Percentiles rank a stretch among this genome's conserved stretches.
phyloP scores from a whole-genome alignment of 2,113 vertebrate species.

The Pseudorasbora parva region DNA sequence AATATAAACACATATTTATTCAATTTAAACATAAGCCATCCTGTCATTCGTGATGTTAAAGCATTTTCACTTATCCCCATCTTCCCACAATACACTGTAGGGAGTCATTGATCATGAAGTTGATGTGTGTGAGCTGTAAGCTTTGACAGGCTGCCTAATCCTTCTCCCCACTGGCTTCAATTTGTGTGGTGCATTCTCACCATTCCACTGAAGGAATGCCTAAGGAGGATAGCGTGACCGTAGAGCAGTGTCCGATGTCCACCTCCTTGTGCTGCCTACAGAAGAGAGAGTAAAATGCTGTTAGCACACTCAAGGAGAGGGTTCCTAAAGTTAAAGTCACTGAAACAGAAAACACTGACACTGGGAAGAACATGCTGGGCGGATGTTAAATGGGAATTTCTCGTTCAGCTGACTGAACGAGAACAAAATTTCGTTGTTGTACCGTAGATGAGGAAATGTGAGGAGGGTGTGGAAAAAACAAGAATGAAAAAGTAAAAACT shows the following conservation, averaged over 20 bases:
- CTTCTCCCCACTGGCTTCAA: slow-evolving; percentile 39
- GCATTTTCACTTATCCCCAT: neutral
- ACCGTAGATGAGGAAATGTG: slow-evolving; percentile 70
- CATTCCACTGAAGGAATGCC: slow-evolving; percentile 95
- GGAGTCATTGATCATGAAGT: slow-evolving; percentile 23
- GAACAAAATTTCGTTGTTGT: slow-evolving; percentile 61
- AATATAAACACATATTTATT: slow-evolving; percentile 15
- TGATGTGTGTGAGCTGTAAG: slow-evolving; percentile 11
- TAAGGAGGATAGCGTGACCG: slow-evolving; percentile 92
- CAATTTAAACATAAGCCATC: neutral
- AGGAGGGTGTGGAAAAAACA: neutral
- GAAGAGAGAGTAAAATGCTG: slow-evolving; percentile 47
- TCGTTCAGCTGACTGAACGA: slow-evolving; percentile 65
- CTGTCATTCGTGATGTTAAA: neutral
- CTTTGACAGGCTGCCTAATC: slow-evolving; percentile 50
- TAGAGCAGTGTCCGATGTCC: slow-evolving; percentile 95
- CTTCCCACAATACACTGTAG: neutral
- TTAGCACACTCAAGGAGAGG: slow-evolving; percentile 8
- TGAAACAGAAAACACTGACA: slow-evolving; percentile 33
- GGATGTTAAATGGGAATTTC: slow-evolving; percentile 54
- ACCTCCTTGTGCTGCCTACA: slow-evolving; percentile 89
- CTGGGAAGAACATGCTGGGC: slow-evolving; percentile 46
- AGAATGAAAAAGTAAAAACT: neutral
- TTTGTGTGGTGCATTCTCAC: slow-evolving; percentile 74
- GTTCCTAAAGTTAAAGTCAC: slow-evolving; percentile 19